Conservation (phyloP, 2,888 invertebrate species). For the Nezara viridula region DNA sequence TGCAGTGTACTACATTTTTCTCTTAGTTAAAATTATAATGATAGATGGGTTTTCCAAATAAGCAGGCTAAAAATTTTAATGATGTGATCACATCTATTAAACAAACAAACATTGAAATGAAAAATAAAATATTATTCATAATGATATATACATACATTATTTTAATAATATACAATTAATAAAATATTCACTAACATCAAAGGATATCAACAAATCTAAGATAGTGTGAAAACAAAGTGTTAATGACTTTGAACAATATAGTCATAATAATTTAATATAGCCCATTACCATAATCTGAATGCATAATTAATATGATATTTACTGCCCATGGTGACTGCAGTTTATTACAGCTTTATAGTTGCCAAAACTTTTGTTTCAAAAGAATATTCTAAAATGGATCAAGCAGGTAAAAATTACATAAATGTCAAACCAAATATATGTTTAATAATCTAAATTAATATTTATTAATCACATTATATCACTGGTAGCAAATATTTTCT, state of each 20-base stretch:
- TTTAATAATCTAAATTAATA: neutral
- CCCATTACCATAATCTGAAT: neutral
- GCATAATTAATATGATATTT: neutral
- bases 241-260: constrained; percentile 8
- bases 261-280: constrained; percentile 2
- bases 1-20: neutral
- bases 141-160: neutral
- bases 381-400: neutral
- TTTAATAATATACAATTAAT: neutral
- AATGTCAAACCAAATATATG: neutral
- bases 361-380: neutral
- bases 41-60: neutral
- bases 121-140: neutral
- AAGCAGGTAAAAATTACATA: neutral
- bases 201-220: neutral
- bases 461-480: neutral
- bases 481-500: neutral
- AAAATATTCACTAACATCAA: constrained; percentile 1
- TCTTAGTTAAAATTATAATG: neutral
- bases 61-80: neutral
- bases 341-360: neutral
- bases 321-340: neutral
- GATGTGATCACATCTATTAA: constrained; percentile 2
- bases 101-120: neutral
- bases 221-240: neutral